phyloP scores from a whole-genome alignment of 2,113 vertebrate genomes.

The Montifringilla adamsi region DNA sequence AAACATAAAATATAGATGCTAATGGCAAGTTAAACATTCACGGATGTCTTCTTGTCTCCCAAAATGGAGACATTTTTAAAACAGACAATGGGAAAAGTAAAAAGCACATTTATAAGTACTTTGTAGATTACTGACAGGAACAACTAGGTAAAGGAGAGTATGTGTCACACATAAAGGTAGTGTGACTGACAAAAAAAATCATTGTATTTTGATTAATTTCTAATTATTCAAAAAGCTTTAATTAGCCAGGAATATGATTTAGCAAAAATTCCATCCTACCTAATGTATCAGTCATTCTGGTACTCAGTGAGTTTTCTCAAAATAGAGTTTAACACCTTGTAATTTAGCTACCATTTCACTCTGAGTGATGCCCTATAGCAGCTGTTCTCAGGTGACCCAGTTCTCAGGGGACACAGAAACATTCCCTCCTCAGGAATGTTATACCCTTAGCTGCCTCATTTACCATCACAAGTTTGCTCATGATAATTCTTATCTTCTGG shows the following conservation, averaged over 20 bases:
- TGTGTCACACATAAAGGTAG: neutral
- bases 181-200: neutral
- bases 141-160: neutral
- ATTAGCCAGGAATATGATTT: neutral
- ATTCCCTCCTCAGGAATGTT: neutral
- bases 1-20: conserved; percentile 52
- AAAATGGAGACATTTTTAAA: conserved; percentile 38
- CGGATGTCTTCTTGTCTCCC: neutral
- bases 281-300: neutral
- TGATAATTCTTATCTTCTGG: neutral
- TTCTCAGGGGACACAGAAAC: neutral
- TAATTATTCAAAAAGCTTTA: neutral
- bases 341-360: neutral
- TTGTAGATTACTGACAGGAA: neutral
- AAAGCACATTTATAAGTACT: conserved; percentile 2
- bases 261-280: neutral
- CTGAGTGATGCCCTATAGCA: neutral
- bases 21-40: conserved; percentile 47
- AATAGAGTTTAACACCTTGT: neutral
- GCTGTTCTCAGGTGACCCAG: neutral
- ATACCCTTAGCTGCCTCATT: neutral
- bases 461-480: neutral
- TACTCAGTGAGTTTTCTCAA: neutral
- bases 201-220: neutral
- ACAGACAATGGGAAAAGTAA: conserved; percentile 21